Percentiles rank a stretch among this genome's conserved stretches.
These are phyloP conservation scores for Neotoma lepida DNA, from an alignment of 2,113 vertebrate genomes.

Conservation along the genomic window DNA sequence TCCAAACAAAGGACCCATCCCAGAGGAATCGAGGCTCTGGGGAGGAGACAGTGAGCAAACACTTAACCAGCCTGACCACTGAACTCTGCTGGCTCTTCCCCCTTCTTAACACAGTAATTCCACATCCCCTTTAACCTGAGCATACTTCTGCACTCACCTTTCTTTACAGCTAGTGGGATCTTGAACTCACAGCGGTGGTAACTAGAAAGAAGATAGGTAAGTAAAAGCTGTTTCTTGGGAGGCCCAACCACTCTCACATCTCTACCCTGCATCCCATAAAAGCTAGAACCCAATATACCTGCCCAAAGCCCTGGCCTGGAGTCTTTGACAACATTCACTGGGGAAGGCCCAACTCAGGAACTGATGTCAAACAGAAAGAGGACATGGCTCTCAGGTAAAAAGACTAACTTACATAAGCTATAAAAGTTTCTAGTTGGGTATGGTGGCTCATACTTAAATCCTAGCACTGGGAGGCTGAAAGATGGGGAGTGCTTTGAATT, in stretches of 20 bases:
- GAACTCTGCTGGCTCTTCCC: not conserved
- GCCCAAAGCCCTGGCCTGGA: not conserved
- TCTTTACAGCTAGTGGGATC: conserved; percentile 95
- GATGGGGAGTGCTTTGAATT: not conserved
- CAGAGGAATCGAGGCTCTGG: not conserved
- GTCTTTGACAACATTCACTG: not conserved
- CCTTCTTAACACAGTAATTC: not conserved
- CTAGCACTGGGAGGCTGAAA: not conserved
- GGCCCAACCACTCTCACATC: not conserved
- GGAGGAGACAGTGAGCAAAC: not conserved
- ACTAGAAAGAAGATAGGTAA: conserved; percentile 84
- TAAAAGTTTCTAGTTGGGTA: not conserved
- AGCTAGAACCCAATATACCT: conserved; percentile 29
- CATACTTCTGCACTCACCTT: conserved; percentile 87
- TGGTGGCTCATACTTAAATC: not conserved
- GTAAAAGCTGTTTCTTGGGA: conserved; percentile 37
- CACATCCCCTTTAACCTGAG: not conserved
- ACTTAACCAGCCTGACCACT: not conserved
- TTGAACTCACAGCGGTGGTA: conserved; percentile 99
- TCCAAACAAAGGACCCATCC: not conserved
- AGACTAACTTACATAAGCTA: not conserved
- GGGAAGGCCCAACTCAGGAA: conserved; percentile 30
- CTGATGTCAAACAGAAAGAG: conserved; percentile 29
- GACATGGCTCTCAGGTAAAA: not conserved
- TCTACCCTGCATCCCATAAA: conserved; percentile 6